These are phyloP conservation scores for Scyliorhinus canicula DNA, from an alignment of 2,797 vertebrate species.

Conservation along the genomic window DNA sequence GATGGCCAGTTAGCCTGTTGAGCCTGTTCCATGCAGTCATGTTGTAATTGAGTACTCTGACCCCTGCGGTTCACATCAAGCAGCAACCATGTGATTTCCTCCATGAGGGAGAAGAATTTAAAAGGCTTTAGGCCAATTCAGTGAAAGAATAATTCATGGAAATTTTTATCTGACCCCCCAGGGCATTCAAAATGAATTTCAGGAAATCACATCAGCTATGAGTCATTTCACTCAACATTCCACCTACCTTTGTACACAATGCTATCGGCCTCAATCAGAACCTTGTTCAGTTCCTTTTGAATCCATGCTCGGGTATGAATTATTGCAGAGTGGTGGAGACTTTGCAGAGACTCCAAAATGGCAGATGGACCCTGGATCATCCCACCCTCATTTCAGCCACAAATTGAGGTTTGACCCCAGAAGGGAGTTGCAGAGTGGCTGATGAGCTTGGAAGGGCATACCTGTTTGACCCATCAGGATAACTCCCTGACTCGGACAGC, in stretches of 20 bases:
- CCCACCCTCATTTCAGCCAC: too few relatives aligned
- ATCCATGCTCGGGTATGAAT: not conserved
- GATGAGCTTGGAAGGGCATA: too few relatives aligned
- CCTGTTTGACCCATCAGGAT: too few relatives aligned
- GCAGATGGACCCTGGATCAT: too few relatives aligned
- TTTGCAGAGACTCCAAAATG: too few relatives aligned
- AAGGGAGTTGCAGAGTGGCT: too few relatives aligned
- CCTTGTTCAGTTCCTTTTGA: not conserved
- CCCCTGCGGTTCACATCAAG: not conserved
- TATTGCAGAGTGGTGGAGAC: too few relatives aligned
- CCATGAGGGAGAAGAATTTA: not conserved
- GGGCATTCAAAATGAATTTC: not conserved
- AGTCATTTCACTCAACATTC: not conserved
- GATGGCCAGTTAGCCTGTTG: not conserved
- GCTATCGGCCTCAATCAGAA: not conserved
- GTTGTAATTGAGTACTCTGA: not conserved
- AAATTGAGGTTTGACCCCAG: too few relatives aligned
- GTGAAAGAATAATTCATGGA: not conserved
- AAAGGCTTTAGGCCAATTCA: not conserved
- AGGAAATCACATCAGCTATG: not conserved
- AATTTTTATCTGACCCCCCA: not conserved
- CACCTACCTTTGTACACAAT: not conserved
- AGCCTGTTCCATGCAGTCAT: not conserved
- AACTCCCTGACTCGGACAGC: too few relatives aligned
- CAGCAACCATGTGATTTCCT: not conserved